Percentiles rank a stretch among this genome's conserved stretches.
Conservation (phyloP, 1,140 invertebrate genomes). For the Mylabris phalerata region DNA sequence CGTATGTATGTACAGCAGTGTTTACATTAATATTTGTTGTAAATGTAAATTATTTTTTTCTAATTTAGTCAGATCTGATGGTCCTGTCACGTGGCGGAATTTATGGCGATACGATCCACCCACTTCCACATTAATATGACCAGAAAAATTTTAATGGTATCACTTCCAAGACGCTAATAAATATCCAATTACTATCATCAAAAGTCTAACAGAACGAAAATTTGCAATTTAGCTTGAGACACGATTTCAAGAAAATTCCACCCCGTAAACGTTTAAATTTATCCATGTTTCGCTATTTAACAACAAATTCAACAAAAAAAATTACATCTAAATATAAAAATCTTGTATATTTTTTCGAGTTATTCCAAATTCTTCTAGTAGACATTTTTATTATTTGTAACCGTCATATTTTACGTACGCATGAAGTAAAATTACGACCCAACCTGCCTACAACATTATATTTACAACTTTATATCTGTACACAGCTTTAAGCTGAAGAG, state of each 20-base stretch:
- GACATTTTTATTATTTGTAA: conserved; percentile 13
- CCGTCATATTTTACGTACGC: not conserved
- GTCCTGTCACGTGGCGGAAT: conserved; percentile 21
- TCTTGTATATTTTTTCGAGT: too few relatives aligned
- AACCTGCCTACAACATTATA: not conserved
- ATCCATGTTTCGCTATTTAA: too few relatives aligned
- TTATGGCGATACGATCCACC: conserved; percentile 11
- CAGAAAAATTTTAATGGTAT: conserved; percentile 2
- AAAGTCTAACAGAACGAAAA: not conserved
- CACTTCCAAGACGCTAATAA: too few relatives aligned
- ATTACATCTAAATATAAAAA: too few relatives aligned
- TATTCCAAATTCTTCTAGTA: not conserved
- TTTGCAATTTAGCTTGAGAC: too few relatives aligned
- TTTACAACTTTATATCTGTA: conserved; percentile 13
- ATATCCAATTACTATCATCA: conserved; percentile 2
- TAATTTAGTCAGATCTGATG: conserved; percentile 27
- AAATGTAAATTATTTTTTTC: conserved; percentile 29
- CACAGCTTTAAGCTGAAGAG: too few relatives aligned
- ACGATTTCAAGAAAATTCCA: too few relatives aligned
- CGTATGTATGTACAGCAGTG: too few relatives aligned
- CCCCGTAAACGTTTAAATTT: too few relatives aligned
- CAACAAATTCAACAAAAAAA: too few relatives aligned
- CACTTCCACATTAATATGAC: conserved; percentile 15
- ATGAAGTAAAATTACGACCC: conserved; percentile 11
- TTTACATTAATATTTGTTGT: conserved; percentile 23